A percentile compares a stretch with the other conserved stretches of the same genome.
These are phyloP conservation scores for Noctua janthe DNA, from an alignment of 2,888 invertebrate species.

Conservation along the genomic window DNA sequence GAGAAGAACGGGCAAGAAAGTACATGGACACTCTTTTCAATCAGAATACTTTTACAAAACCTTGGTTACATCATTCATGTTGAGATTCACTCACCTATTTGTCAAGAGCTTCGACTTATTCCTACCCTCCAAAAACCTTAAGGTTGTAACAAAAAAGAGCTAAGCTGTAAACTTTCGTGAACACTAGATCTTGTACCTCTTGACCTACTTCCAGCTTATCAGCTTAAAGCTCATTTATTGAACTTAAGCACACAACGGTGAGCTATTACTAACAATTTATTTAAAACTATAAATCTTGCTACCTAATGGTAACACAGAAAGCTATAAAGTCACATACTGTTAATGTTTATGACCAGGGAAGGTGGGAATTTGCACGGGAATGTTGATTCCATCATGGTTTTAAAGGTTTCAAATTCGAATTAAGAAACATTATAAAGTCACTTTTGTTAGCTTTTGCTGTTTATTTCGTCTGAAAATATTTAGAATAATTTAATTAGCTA, in stretches of 20 bases:
- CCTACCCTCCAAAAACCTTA: neutral
- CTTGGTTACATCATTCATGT: too few relatives aligned
- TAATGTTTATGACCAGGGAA: neutral
- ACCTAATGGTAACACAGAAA: constrained; percentile 3
- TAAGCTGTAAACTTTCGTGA: constrained; percentile 25
- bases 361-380: neutral
- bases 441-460: too few relatives aligned
- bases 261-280: constrained; percentile 46
- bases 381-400: neutral
- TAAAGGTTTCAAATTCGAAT: neutral
- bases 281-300: constrained; percentile 39
- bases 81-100: neutral
- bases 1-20: too few relatives aligned
- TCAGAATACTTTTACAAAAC: too few relatives aligned
- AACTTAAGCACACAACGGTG: constrained; percentile 50
- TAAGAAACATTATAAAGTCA: neutral
- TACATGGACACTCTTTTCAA: too few relatives aligned
- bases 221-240: constrained; percentile 51
- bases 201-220: constrained; percentile 59
- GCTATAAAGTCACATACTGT: constrained; percentile 13
- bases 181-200: constrained; percentile 34
- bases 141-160: neutral
- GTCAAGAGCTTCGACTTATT: neutral
- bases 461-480: too few relatives aligned
- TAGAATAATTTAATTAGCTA: too few relatives aligned